Evolutionary conservation across 92 coral and sea anemone species (phyloP), one percentile per base, ranked within the genome.

Genomic region (Pocillopora meandrina): DNA sequence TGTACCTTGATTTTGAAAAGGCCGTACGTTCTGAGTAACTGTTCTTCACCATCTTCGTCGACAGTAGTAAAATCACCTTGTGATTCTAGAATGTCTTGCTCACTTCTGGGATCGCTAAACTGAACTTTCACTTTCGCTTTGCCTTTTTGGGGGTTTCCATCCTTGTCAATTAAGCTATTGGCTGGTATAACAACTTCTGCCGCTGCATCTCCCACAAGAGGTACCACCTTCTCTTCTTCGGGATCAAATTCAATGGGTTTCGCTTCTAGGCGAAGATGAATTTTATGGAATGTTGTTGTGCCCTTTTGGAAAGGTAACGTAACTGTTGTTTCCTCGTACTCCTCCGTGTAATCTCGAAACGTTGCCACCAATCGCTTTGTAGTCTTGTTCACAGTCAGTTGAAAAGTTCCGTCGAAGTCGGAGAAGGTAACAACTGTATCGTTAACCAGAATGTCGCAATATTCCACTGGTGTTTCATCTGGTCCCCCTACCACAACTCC

Each of bases 31-130:
- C 77, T 86, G 60, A 91, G 81, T 56, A 86, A 68, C 34, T 88
- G 88, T 69, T 87, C 83, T 59, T 88, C 87, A 57, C 93, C 93
- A 42, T 75, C 85, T 14, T 86, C 84, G 65, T 86, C 83, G 5
- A 91, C 23, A 5, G 93, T 77, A 17, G 93, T 87, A 20, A 91
- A 91, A 58, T 91, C 93, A 8, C 93, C 93, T 15, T 87, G 92
- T 1, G 93, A 89, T 35, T 82, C 85, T n/a, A 77, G 89, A 13
- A 91, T 82, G 75, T 91, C 86, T 14, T 76, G 72, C 64, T 47
- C 76, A 68, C 88, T 91, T 31, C 93, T 67, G 65, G 92, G 91
- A 86, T 91, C 93, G 61, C 69, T 75, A 72, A 84, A 87, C 57
- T 75, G 72, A 19, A 91, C 75, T 16, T 66, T 79, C 1, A 75